Percentiles rank a stretch among this genome's conserved stretches.
These are phyloP conservation scores for Mus pahari DNA, from an alignment of 2,113 vertebrate species.

Conservation along the genomic window DNA sequence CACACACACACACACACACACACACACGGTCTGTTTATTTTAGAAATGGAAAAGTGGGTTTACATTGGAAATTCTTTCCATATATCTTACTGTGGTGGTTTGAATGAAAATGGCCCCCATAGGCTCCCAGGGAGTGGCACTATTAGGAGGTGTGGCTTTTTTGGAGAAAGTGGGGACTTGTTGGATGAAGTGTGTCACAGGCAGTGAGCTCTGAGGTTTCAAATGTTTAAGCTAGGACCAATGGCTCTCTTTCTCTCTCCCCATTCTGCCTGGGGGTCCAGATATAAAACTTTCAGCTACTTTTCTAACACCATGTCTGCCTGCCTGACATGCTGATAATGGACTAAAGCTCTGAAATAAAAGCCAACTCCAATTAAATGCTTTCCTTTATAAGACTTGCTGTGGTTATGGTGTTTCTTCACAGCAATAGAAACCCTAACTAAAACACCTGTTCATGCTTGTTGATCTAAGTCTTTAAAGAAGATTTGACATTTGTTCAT, in stretches of 20 bases:
- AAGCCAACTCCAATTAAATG: not conserved
- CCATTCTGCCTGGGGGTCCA: not conserved
- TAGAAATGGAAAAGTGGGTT: slow-evolving; percentile 1
- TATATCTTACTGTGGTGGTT: not conserved
- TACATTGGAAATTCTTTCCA: not conserved
- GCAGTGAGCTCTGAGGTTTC: not conserved
- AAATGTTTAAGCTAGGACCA: not conserved
- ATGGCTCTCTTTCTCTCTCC: not conserved
- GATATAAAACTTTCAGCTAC: not conserved
- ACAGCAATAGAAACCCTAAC: not conserved
- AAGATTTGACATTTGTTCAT: not conserved
- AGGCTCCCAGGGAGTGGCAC: not conserved
- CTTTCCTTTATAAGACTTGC: not conserved
- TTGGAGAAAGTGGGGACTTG: not conserved
- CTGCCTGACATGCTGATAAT: not conserved
- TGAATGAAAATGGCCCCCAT: not conserved
- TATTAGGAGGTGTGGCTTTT: not conserved
- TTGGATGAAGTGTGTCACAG: not conserved
- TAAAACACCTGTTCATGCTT: not conserved
- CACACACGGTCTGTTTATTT: slow-evolving; percentile 1
- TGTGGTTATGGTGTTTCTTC: not conserved
- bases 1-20: not conserved
- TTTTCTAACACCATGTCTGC: not conserved
- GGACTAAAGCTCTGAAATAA: not conserved
- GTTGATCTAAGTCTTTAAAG: slow-evolving; percentile 4